Conservation (phyloP, 2,113 vertebrate species). For the Grammomys surdaster region DNA sequence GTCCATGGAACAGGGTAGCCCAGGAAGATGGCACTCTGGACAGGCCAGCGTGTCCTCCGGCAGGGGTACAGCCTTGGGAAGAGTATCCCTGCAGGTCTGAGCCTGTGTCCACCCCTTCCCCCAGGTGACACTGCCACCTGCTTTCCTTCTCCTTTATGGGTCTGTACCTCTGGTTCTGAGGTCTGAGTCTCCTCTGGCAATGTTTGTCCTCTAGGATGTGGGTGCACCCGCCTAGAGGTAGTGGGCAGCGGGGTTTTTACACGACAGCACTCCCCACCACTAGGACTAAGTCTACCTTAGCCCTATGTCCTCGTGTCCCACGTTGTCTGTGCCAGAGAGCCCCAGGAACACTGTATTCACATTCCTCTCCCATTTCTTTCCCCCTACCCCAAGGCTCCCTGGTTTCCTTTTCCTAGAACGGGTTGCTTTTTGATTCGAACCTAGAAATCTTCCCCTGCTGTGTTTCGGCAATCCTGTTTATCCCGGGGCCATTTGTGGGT, state of each 20-base stretch:
- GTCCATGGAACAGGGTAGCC: too few relatives aligned
- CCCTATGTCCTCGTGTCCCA: not conserved
- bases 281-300: not conserved
- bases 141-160: not conserved
- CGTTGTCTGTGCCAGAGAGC: accelerated
- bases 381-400: accelerated
- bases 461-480: not conserved
- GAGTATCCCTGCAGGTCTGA: accelerated
- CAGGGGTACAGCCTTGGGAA: accelerated
- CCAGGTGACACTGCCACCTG: not conserved
- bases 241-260: not conserved
- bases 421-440: not conserved
- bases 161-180: not conserved
- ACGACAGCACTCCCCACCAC: too few relatives aligned
- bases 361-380: accelerated
- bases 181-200: not conserved
- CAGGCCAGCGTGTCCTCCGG: not conserved
- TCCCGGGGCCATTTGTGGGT: not conserved
- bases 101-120: not conserved
- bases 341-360: accelerated
- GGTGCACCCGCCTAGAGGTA: not conserved
- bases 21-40: not conserved
- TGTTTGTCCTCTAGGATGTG: not conserved
- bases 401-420: not conserved
- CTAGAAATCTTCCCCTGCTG: not conserved